Percentiles rank a stretch among this genome's conserved stretches.
Evolutionary conservation across 2,888 invertebrate species (phyloP).

Genomic region (Artemia sinica): DNA sequence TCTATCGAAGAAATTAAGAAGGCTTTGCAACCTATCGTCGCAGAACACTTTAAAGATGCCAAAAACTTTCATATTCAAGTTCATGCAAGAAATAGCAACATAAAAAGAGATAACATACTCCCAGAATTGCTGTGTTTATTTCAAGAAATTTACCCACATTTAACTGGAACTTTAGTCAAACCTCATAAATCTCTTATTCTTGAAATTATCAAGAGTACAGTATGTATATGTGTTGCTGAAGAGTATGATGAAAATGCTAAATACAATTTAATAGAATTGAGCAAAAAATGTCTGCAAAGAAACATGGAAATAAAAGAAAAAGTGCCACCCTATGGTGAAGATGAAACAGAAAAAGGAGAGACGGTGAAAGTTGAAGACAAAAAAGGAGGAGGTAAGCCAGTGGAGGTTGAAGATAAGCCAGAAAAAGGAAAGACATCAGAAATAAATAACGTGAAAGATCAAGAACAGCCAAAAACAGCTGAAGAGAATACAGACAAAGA

Average conservation of each 20-base stretch:
- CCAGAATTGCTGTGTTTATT: conserved; percentile 54
- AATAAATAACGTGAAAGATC: no score
- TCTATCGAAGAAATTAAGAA: conserved; percentile 53
- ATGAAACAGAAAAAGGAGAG: no score
- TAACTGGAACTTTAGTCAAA: conserved; percentile 55
- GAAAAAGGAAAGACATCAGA: no score
- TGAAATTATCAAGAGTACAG: conserved; percentile 61
- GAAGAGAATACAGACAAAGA: no score
- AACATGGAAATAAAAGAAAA: no score
- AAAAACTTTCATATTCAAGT: conserved; percentile 52
- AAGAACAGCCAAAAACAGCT: no score
- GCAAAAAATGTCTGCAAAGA: conserved; percentile 19
- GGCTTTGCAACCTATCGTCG: conserved; percentile 46
- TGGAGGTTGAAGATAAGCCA: no score
- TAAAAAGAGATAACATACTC: conserved; percentile 52
- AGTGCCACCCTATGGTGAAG: no score
- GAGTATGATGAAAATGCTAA: conserved; percentile 61
- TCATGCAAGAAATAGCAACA: conserved; percentile 54
- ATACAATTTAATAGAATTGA: conserved; percentile 56
- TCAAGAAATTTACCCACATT: conserved; percentile 45
- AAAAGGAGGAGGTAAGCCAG: no score
- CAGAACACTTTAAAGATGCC: conserved; percentile 52
- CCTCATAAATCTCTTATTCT: conserved; percentile 60
- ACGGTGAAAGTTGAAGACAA: no score
- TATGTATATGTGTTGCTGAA: conserved; percentile 59